Conservation (phyloP, 1,140 invertebrate species). For the Ganaspis sp. region DNA sequence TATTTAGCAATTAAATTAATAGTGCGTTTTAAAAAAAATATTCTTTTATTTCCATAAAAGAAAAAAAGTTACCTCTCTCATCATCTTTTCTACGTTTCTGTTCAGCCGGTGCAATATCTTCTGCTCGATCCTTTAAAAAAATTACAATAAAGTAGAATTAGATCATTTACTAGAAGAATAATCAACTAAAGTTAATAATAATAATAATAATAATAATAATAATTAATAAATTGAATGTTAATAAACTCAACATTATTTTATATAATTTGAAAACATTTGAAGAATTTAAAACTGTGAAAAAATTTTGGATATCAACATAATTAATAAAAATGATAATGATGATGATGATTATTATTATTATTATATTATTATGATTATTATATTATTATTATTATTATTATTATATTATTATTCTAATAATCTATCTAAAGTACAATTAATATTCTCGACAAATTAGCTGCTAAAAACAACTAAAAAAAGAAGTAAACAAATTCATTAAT, state of each 20-base stretch:
- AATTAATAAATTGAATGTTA: too few species aligned
- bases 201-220: slow-evolving; percentile 33
- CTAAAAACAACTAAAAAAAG: too few species aligned
- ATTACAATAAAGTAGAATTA: too few species aligned
- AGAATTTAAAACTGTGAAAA: too few species aligned
- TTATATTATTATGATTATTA: slow-evolving; percentile 35
- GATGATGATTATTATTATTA: too few species aligned
- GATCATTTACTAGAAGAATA: background rate
- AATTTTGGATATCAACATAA: too few species aligned
- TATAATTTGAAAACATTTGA: too few species aligned
- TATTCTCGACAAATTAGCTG: background rate
- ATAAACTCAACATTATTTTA: too few species aligned
- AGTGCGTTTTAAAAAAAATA: background rate
- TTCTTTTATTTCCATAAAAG: slow-evolving; percentile 30
- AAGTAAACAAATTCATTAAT: too few species aligned
- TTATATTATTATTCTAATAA: too few species aligned
- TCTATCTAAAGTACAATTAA: too few species aligned
- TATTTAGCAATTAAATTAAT: background rate
- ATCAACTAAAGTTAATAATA: slow-evolving; percentile 33
- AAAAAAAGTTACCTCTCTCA: slow-evolving; percentile 80
- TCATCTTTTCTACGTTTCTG: slow-evolving; percentile 86
- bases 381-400: slow-evolving; percentile 31
- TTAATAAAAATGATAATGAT: too few species aligned
- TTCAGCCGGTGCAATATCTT: slow-evolving; percentile 80
- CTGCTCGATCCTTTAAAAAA: slow-evolving; percentile 80